These are phyloP conservation scores for Drosophila insularis DNA, from an alignment of 1,140 invertebrate species.

Conservation along the genomic window DNA sequence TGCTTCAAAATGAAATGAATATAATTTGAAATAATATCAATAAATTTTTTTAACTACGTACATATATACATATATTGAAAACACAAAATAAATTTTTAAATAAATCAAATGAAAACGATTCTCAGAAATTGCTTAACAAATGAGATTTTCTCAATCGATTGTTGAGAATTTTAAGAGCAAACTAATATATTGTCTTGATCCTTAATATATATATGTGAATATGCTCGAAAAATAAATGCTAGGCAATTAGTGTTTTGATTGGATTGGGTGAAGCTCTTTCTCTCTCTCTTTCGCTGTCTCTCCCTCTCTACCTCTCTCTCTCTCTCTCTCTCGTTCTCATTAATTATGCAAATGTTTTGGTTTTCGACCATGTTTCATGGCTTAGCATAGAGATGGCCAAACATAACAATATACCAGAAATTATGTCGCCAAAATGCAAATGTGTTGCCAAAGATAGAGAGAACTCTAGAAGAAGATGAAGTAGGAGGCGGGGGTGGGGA, in stretches of 20 bases:
- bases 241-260: slow-evolving; percentile 8
- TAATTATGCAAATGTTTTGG: slow-evolving; percentile 72
- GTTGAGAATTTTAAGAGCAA: too few species aligned
- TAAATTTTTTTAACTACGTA: too few species aligned
- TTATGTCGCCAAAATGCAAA: slow-evolving; percentile 72
- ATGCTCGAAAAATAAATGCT: not conserved
- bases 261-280: not conserved
- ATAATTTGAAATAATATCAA: too few species aligned
- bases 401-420: slow-evolving; percentile 52
- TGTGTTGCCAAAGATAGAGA: slow-evolving; percentile 31
- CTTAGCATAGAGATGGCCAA: slow-evolving; percentile 8
- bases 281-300: not conserved
- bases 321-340: slow-evolving; percentile 37
- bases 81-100: too few species aligned
- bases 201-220: not conserved
- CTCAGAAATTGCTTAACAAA: too few species aligned
- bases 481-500: not conserved
- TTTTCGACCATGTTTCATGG: slow-evolving; percentile 44
- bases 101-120: too few species aligned
- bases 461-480: not conserved
- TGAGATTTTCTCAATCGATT: too few species aligned
- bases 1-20: too few species aligned
- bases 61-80: too few species aligned
- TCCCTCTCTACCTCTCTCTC: not conserved
- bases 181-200: not conserved